phyloP scores from a whole-genome alignment of 2,113 vertebrate species.

The Chaetops frenatus region DNA sequence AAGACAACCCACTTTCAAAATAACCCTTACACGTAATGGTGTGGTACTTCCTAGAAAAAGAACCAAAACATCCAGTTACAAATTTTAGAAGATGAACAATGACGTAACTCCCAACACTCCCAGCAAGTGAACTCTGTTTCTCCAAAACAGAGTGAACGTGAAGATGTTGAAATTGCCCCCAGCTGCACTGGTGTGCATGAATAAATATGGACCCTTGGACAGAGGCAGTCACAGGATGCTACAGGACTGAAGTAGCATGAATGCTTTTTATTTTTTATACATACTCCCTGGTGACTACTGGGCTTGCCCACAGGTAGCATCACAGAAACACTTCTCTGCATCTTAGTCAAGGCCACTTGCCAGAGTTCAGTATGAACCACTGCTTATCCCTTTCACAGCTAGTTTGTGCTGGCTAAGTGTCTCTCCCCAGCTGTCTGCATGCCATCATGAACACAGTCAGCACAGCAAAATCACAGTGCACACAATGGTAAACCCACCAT shows the following conservation, averaged over 20 bases:
- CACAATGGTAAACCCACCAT: not conserved
- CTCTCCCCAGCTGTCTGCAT: not conserved
- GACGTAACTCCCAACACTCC: not conserved
- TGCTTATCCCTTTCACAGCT: not conserved
- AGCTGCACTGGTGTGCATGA: not conserved
- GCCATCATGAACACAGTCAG: not conserved
- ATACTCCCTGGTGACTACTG: not conserved
- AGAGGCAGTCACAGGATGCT: not conserved
- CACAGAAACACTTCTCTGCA: not conserved
- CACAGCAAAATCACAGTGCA: not conserved
- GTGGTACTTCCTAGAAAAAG: not conserved
- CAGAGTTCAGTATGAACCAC: not conserved
- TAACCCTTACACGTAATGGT: not conserved
- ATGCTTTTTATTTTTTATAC: not conserved
- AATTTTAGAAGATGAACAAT: not conserved
- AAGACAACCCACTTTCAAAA: not conserved
- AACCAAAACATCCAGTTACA: not conserved
- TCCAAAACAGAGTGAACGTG: not conserved
- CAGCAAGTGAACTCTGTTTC: not conserved
- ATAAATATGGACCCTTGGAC: accelerated
- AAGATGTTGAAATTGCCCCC: not conserved
- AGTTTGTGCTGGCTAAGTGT: not conserved
- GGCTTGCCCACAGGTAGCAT: not conserved
- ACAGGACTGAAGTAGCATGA: not conserved
- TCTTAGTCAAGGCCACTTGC: not conserved